Evolutionary conservation across 2,797 vertebrate species (phyloP).

Genomic region (Nyctalus aviator): DNA sequence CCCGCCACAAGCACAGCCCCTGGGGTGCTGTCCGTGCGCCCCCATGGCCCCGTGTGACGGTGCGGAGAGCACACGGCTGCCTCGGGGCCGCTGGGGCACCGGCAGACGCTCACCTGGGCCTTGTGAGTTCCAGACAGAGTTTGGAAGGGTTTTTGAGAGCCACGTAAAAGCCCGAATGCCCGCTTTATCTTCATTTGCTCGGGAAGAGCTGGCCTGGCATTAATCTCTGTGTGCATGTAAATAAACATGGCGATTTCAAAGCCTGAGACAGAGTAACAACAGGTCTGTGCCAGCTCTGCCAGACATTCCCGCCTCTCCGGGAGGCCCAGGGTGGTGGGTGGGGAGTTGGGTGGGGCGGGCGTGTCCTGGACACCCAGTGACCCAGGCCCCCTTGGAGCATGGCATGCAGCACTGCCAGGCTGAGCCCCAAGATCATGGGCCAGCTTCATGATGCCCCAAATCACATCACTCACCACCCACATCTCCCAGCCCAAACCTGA

Average conservation of each 20-base stretch:
- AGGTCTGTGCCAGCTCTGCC: constrained; percentile 79
- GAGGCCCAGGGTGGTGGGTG: accelerated
- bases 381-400: not conserved
- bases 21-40: not conserved
- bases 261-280: constrained; percentile 87
- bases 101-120: constrained; percentile 66
- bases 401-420: not conserved
- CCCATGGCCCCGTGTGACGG: constrained; percentile 73
- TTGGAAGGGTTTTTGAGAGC: constrained; percentile 50
- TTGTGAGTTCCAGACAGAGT: constrained; percentile 60
- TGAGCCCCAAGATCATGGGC: accelerated
- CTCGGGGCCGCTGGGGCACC: constrained; percentile 67
- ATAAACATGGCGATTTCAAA: constrained; percentile 75
- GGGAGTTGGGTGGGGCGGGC: not conserved
- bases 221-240: constrained; percentile 70
- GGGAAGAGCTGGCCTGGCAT: constrained; percentile 75
- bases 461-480: too few species aligned
- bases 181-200: constrained; percentile 83
- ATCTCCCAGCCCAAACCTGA: accelerated
- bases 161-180: not conserved
- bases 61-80: constrained; percentile 73
- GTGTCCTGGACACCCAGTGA: not conserved
- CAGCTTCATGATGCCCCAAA: accelerated
- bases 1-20: not conserved
- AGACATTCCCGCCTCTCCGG: constrained; percentile 68